phyloP scores from a whole-genome alignment of 2,797 vertebrate genomes.

The Heliangelus exortis region DNA sequence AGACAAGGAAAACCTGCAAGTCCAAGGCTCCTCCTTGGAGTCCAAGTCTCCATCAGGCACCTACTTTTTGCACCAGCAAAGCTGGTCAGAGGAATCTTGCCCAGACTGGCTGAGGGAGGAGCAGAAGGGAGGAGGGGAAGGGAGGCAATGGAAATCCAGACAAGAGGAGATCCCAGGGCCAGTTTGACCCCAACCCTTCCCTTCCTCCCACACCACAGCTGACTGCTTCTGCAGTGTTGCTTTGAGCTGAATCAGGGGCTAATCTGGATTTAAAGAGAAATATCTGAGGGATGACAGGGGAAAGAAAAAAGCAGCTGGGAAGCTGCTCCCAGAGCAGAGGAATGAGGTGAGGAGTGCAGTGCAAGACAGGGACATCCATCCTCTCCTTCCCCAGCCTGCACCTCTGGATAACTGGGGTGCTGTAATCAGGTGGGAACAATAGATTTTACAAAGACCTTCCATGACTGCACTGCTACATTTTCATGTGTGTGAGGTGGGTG shows the following conservation, averaged over 20 bases:
- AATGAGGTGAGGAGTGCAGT: background rate
- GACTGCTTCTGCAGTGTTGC: background rate
- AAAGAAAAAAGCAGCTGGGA: background rate
- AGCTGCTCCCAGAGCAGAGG: accelerated
- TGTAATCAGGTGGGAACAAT: accelerated
- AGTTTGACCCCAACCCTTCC: accelerated
- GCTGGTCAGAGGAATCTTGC: background rate
- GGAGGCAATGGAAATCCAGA: background rate
- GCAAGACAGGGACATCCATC: background rate
- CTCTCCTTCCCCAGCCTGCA: background rate
- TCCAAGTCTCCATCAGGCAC: background rate
- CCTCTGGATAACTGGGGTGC: accelerated
- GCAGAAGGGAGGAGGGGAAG: background rate
- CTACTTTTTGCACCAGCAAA: background rate
- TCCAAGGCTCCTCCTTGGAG: background rate
- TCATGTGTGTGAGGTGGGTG: background rate
- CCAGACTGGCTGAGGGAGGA: background rate
- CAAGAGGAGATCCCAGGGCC: background rate
- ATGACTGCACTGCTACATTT: background rate
- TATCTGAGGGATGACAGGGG: background rate
- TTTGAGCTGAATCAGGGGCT: background rate
- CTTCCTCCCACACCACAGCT: background rate
- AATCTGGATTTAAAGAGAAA: background rate
- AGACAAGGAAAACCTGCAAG: background rate
- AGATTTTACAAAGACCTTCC: background rate